These are phyloP conservation scores for Acanthornis magna DNA, from an alignment of 2,797 vertebrate genomes.

Conservation along the genomic window DNA sequence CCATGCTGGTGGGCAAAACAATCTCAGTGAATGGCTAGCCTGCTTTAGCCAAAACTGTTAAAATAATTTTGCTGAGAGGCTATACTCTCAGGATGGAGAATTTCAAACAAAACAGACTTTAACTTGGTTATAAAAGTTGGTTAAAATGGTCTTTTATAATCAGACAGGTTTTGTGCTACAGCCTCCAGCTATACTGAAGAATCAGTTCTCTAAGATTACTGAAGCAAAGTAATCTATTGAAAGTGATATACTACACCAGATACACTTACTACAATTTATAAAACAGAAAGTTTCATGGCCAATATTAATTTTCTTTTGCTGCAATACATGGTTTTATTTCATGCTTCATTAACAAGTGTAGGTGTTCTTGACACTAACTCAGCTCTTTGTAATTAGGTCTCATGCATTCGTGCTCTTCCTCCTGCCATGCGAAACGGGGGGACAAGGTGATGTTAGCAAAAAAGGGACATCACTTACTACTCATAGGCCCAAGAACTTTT, in stretches of 20 bases:
- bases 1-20: background rate
- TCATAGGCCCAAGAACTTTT: background rate
- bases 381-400: slow-evolving; percentile 13
- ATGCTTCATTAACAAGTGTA: slow-evolving; percentile 29
- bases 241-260: background rate
- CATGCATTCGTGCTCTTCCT: background rate
- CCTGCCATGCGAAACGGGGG: background rate
- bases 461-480: background rate
- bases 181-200: background rate
- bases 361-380: slow-evolving; percentile 1
- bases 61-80: background rate
- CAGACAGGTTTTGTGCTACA: background rate
- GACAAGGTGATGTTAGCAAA: background rate
- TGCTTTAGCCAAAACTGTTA: background rate
- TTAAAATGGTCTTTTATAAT: background rate
- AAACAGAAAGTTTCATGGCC: slow-evolving; percentile 13
- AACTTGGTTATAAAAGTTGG: background rate
- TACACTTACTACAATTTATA: background rate
- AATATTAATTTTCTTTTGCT: slow-evolving; percentile 25
- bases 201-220: background rate
- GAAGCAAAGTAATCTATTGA: background rate
- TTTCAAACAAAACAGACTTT: background rate
- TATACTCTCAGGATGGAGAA: background rate
- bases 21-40: background rate
- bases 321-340: slow-evolving; percentile 34